Evolutionary conservation across 2,888 invertebrate species (phyloP).

Genomic region (Schizaphis graminum): DNA sequence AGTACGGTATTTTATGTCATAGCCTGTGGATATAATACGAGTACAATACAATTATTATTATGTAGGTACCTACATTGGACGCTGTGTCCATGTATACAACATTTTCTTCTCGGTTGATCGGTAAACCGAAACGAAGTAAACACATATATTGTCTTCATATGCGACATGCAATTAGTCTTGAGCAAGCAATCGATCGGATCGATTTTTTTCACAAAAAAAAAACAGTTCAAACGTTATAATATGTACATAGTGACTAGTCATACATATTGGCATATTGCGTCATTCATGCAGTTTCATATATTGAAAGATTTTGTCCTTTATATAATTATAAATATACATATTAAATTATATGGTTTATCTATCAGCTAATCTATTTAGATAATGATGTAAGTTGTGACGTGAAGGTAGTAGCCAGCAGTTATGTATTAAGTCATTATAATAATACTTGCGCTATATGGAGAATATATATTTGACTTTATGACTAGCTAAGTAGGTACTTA

Average conservation of each 20-base stretch:
- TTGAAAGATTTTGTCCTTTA: not conserved
- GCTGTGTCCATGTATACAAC: not conserved
- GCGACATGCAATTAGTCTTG: slow-evolving; percentile 35
- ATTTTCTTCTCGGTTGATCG: slow-evolving; percentile 56
- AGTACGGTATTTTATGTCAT: not conserved
- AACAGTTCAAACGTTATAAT: slow-evolving; percentile 8
- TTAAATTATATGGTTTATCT: not conserved
- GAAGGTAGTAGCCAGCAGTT: not conserved
- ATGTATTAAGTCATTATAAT: not conserved
- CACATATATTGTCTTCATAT: slow-evolving; percentile 46
- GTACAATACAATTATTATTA: slow-evolving; percentile 14
- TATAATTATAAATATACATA: not conserved
- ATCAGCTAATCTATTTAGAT: no score
- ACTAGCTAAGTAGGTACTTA: not conserved
- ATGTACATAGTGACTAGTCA: not conserved
- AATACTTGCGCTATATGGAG: not conserved
- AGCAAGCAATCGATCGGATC: slow-evolving; percentile 38
- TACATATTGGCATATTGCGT: not conserved
- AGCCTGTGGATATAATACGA: not conserved
- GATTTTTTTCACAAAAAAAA: slow-evolving; percentile 41
- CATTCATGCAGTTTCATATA: not conserved
- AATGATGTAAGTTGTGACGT: no score
- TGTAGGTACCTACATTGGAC: not conserved
- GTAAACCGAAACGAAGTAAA: slow-evolving; percentile 61
- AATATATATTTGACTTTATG: not conserved